Conservation (phyloP, 2,888 invertebrate species). For the Patella caerulea region DNA sequence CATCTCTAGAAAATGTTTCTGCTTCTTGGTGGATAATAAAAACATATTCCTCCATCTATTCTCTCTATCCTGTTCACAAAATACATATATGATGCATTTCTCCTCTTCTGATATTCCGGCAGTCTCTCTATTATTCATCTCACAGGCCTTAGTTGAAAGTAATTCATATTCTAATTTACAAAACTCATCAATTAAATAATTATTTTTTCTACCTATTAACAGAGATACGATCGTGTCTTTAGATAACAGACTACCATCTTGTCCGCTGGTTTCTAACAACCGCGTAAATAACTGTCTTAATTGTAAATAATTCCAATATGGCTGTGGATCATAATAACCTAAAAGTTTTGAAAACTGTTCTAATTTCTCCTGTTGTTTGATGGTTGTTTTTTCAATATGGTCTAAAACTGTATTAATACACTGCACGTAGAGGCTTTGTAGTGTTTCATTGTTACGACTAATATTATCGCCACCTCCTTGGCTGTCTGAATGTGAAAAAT, state of each 20-base stretch:
- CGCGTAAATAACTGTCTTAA: slow-evolving; percentile 51
- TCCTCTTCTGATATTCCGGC: slow-evolving; percentile 49
- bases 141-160: slow-evolving; percentile 2
- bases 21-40: slow-evolving; percentile 26
- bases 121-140: slow-evolving; percentile 15
- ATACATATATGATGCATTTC: slow-evolving; percentile 45
- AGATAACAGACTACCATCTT: slow-evolving; percentile 34
- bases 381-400: slow-evolving; percentile 22
- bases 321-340: slow-evolving; percentile 50
- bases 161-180: slow-evolving; percentile 38
- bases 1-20: slow-evolving; percentile 58
- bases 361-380: slow-evolving; percentile 7
- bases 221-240: slow-evolving; percentile 49
- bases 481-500: slow-evolving; percentile 27
- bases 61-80: slow-evolving; percentile 40
- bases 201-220: slow-evolving; percentile 48
- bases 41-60: slow-evolving; percentile 56
- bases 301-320: slow-evolving; percentile 51
- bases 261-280: slow-evolving; percentile 44
- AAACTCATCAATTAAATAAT: slow-evolving; percentile 56
- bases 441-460: slow-evolving; percentile 44
- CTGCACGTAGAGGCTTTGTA: slow-evolving; percentile 53
- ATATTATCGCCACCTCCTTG: neutral
- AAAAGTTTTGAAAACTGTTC: slow-evolving; percentile 47
- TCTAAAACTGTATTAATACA: slow-evolving; percentile 51